Percentiles rank a stretch among this genome's conserved stretches.
Evolutionary conservation across 2,888 invertebrate genomes (phyloP).

Genomic region (Parnassius apollo): DNA sequence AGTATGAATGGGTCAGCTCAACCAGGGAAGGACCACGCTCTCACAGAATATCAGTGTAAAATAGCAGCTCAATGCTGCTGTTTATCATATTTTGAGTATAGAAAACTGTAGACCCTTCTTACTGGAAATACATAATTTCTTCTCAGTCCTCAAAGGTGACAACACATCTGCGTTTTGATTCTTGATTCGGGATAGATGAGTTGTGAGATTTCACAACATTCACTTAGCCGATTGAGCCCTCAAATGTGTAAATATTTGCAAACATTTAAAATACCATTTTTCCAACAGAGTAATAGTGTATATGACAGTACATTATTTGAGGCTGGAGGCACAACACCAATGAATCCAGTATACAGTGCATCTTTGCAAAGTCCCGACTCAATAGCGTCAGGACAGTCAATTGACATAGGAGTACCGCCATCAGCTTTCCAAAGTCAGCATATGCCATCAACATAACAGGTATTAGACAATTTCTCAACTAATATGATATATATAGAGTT

Average conservation of each 20-base stretch:
- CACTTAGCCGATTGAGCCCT: no score
- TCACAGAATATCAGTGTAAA: no score
- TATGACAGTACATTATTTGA: constrained; percentile 88
- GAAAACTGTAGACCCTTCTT: no score
- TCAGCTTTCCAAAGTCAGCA: constrained; percentile 51
- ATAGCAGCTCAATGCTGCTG: no score
- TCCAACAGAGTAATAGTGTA: constrained; percentile 84
- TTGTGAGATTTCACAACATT: no score
- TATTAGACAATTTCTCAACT: not conserved
- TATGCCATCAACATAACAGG: constrained; percentile 66
- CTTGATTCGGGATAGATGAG: no score
- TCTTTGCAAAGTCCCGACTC: constrained; percentile 88
- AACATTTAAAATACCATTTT: constrained; percentile 24
- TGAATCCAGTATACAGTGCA: constrained; percentile 85
- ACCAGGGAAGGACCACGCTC: no score
- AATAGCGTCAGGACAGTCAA: constrained; percentile 79
- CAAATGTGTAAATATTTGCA: not conserved
- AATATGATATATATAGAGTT: constrained; percentile 25
- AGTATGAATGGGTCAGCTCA: no score
- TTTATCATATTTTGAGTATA: no score
- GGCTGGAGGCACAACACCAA: constrained; percentile 83
- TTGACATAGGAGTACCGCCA: constrained; percentile 57
- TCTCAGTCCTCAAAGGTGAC: no score
- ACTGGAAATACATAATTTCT: no score
- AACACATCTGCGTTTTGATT: no score